These are phyloP conservation scores for Alloplasta piceator DNA, from an alignment of 2,888 invertebrate species.

Conservation along the genomic window DNA sequence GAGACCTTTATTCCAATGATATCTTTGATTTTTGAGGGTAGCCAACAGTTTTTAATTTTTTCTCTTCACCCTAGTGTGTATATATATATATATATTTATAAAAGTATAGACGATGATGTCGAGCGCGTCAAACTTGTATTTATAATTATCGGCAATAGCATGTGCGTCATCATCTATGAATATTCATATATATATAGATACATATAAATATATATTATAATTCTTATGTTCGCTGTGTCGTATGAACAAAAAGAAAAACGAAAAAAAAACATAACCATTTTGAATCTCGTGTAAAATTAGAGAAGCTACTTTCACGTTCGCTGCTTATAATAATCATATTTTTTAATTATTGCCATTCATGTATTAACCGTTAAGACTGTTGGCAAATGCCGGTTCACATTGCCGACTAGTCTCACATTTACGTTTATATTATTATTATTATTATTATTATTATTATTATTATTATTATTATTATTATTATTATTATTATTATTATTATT, in stretches of 20 bases:
- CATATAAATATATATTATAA: conserved; percentile 8
- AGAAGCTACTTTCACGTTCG: conserved; percentile 47
- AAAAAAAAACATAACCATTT: too few relatives aligned
- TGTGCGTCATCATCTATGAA: conserved; percentile 20
- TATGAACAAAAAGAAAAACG: conserved; percentile 16
- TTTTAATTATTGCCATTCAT: conserved; percentile 55
- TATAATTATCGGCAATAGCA: conserved; percentile 56
- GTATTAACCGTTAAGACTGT: conserved; percentile 55
- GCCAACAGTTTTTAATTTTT: too few relatives aligned
- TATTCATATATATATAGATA: conserved; percentile 6
- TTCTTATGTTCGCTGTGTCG: conserved; percentile 31
- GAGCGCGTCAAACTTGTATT: conserved; percentile 51
- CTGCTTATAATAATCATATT: conserved; percentile 28
- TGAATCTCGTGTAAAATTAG: conserved; percentile 44
- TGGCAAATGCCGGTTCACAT: conserved; percentile 63
- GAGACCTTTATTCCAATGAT: too few relatives aligned
- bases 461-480: too few relatives aligned
- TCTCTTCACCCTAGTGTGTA: too few relatives aligned
- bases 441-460: too few relatives aligned
- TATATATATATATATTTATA: conserved; percentile 16
- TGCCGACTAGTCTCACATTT: conserved; percentile 52
- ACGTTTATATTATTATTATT: conserved; percentile 46
- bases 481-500: too few relatives aligned
- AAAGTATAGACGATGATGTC: conserved; percentile 25
- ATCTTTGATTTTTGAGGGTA: too few relatives aligned